A percentile compares a stretch with the other conserved stretches of the same genome.
Evolutionary conservation across 2,797 vertebrate species (phyloP).

Genomic region (Benthosema pterotum): DNA sequence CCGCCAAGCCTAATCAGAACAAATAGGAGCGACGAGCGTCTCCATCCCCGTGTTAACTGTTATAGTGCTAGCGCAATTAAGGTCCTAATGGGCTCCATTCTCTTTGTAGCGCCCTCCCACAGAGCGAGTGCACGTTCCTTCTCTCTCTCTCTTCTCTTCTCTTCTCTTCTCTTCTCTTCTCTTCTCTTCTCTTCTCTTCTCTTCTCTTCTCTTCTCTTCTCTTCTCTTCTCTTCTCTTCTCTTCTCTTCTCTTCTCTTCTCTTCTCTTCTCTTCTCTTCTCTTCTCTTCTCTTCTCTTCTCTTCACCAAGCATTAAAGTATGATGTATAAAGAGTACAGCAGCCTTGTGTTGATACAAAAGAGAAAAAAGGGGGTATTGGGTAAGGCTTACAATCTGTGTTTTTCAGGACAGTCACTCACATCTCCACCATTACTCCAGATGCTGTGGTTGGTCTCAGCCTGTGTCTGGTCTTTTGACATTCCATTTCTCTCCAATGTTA

Average conservation of each 20-base stretch:
- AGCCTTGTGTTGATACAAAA: no score
- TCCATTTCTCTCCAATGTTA: no score
- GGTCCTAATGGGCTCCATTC: neutral
- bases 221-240: neutral
- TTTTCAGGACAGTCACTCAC: no score
- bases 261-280: neutral
- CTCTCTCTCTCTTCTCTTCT: neutral
- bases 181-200: neutral
- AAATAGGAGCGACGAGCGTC: slow-evolving; percentile 13
- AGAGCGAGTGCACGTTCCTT: no score
- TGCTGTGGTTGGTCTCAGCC: no score
- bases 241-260: neutral
- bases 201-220: neutral
- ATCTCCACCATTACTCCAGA: no score
- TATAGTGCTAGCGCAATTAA: neutral
- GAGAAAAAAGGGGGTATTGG: no score
- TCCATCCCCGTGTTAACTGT: neutral
- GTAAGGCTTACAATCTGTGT: no score
- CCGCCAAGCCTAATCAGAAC: slow-evolving; percentile 4
- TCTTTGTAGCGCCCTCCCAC: neutral
- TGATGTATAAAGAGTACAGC: no score
- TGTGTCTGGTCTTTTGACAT: no score
- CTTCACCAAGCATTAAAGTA: no score
- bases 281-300: slow-evolving; percentile 16
- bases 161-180: slow-evolving; percentile 3